Base-by-base conservation (phyloP, 2,797 vertebrate genomes). In the Melopsittacus undulatus region DNA sequence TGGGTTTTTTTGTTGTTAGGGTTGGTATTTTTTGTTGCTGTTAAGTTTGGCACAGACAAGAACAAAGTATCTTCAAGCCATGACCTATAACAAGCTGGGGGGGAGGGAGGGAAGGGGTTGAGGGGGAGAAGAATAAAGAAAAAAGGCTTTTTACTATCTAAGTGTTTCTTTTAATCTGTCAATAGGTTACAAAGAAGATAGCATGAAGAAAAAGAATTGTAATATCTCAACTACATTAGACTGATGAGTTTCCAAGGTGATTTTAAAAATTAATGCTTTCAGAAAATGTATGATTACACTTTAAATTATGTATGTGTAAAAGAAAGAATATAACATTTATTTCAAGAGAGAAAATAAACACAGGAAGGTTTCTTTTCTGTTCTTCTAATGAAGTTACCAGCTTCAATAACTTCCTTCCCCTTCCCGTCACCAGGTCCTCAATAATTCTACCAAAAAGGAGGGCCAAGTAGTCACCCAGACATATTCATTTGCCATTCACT, bases 21-120 rank as follows among this genome's bases (percentile, higher is more conserved):
- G 8, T 32, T 17, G 4, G 7, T 24, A 10, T 29, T 52, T 43
- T 38, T 81, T 64, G 26, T 83, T 91, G 68, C 61, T 94, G 42
- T 68, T 89, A 72, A 85, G 36, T 74, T 78, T 91, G 63, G 83
- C 89, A 92, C 13, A 57, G n/a, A 76, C 63, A 77, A 89, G 64
- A 85, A 89, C 13, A 3, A 96, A 89, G 74, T 7, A 10, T 42
- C 38, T 87, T 48, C 26, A 69, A 92, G 73, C 5, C 66, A 66
- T 15, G 7, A 87, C 11, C 62, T 76, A 59, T 26, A 24, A 79
- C 13, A 67, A 94, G 51, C 20, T n/a, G n/a, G 23, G 13, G 32
- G 32, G 32, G 5, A 34, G 9, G 34, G 34, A 34, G 34, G 34
- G 36, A 36, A 36, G 36, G 9, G 9, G 36, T 36, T 36, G 36